These are phyloP conservation scores for Drosophila niveifrons DNA, from an alignment of 2,888 invertebrate genomes.

Conservation along the genomic window DNA sequence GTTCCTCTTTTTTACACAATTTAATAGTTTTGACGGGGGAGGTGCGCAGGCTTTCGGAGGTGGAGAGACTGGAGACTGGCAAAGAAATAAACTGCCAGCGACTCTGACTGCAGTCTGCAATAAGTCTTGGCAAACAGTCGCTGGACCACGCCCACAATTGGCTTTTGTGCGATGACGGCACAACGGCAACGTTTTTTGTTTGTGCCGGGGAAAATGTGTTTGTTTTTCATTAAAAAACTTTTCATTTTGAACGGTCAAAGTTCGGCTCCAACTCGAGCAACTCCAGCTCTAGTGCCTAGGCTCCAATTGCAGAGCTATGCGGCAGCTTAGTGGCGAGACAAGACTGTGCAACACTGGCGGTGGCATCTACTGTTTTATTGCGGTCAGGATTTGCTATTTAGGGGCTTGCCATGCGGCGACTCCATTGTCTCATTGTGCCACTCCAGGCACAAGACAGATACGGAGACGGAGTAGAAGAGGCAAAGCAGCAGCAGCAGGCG, in stretches of 20 bases:
- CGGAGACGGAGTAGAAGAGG: not conserved
- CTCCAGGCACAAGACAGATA: conserved; percentile 11
- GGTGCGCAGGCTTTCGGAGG: not conserved
- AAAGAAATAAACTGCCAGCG: conserved; percentile 74
- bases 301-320: conserved; percentile 13
- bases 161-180: conserved; percentile 62
- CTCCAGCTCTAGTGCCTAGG: conserved; percentile 12
- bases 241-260: conserved; percentile 77
- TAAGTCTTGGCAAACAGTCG: conserved; percentile 74
- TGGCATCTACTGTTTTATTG: conserved; percentile 73
- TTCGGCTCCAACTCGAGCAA: conserved; percentile 49
- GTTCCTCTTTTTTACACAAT: conserved; percentile 50
- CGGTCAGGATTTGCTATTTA: conserved; percentile 73
- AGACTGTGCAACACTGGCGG: conserved; percentile 42
- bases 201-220: conserved; percentile 76
- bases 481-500: not conserved
- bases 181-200: conserved; percentile 35
- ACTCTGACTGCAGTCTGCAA: conserved; percentile 70
- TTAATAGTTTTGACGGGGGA: conserved; percentile 67
- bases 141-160: conserved; percentile 70
- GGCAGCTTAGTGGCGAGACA: conserved; percentile 37
- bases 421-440: conserved; percentile 26
- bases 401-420: conserved; percentile 25
- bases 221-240: conserved; percentile 84
- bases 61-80: conserved; percentile 15